Conservation (phyloP, 2,888 invertebrate genomes). For the Automeris io region DNA sequence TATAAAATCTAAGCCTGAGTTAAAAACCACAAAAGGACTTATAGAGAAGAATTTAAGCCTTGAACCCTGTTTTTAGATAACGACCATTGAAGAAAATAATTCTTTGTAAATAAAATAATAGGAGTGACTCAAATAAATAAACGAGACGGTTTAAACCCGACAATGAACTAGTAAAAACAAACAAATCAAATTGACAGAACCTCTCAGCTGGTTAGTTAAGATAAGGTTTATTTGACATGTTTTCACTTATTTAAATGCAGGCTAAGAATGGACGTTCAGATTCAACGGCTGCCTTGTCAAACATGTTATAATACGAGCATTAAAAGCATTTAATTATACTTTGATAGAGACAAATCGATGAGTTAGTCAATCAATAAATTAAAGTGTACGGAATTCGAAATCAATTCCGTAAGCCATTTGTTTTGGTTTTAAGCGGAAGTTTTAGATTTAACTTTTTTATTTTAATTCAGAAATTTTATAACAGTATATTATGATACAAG, state of each 20-base stretch:
- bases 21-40: too few relatives aligned
- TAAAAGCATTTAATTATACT: constrained; percentile 31
- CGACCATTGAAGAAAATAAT: too few relatives aligned
- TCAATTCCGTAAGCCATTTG: constrained; percentile 20
- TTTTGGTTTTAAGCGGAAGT: constrained; percentile 12
- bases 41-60: too few relatives aligned
- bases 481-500: too few relatives aligned
- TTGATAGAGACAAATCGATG: constrained; percentile 35
- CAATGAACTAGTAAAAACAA: background rate
- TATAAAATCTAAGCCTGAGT: too few relatives aligned
- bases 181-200: background rate
- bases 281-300: constrained; percentile 23
- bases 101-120: too few relatives aligned
- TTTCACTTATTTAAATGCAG: constrained; percentile 13
- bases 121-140: too few relatives aligned
- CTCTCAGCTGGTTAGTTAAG: background rate
- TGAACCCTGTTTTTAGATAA: too few relatives aligned
- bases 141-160: too few relatives aligned
- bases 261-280: constrained; percentile 19
- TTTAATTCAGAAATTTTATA: background rate
- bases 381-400: constrained; percentile 20
- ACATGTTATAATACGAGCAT: constrained; percentile 30
- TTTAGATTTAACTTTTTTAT: background rate
- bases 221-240: constrained; percentile 1
- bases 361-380: constrained; percentile 25